A percentile compares a stretch with the other conserved stretches of the same genome.
phyloP scores from a whole-genome alignment of 2,113 vertebrate genomes.

The Ia io region DNA sequence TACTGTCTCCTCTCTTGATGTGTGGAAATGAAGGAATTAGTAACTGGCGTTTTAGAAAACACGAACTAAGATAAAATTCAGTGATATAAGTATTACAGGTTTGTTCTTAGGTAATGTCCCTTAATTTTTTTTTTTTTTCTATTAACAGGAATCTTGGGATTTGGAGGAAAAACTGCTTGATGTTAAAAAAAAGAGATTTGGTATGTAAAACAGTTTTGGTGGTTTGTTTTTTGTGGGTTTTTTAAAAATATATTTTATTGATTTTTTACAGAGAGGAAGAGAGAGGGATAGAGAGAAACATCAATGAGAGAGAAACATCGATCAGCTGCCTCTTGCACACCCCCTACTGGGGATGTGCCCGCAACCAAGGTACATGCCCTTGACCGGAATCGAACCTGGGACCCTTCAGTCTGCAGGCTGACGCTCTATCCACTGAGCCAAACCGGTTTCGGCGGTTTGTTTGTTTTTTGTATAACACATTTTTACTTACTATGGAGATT shows the following conservation, averaged over 20 bases:
- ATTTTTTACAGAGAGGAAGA: too few species aligned
- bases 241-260: too few species aligned
- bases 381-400: too few species aligned
- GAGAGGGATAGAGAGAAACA: too few species aligned
- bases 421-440: too few species aligned
- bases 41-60: neutral
- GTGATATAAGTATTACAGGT: neutral
- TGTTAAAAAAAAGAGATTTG: constrained; percentile 74
- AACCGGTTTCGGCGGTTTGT: neutral
- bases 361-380: too few species aligned
- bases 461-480: neutral
- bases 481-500: neutral
- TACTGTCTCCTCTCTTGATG: neutral
- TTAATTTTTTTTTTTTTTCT: constrained; percentile 50
- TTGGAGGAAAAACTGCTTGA: constrained; percentile 75
- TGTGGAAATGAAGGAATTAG: neutral
- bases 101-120: neutral
- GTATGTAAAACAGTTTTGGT: constrained; percentile 69
- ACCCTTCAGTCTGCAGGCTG: too few species aligned
- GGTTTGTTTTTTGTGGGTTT: too few species aligned
- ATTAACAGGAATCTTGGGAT: constrained; percentile 69
- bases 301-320: too few species aligned
- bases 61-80: neutral
- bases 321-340: too few species aligned
- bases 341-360: too few species aligned